Base-by-base conservation (phyloP, 2,797 vertebrate species). In the Sebastolobus alascanus region DNA sequence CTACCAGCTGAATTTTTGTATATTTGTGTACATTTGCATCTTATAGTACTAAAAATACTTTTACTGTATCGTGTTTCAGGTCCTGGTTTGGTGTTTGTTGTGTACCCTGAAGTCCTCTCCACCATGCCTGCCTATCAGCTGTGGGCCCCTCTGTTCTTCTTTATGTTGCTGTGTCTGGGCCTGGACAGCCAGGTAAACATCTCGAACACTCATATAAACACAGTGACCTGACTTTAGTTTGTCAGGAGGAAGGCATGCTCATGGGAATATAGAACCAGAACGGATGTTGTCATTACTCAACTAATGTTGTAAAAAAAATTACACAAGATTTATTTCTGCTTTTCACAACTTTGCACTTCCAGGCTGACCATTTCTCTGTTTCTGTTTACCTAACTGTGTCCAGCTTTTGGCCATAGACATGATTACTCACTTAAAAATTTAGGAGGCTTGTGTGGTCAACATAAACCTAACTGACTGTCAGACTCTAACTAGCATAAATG, bases 31-130 rank as follows among this genome's bases (percentile, higher is more conserved):
- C 11, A 27, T 64, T 68, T 70, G 37, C 5, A 27, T 75, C 35
- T n/a, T 46, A 37, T 29, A 14, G 2, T 35, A 10, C 2, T 52
- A 77, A 64, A 3, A 18, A 22, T 14, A n/a, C 43, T 7, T 37
- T 59, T 29, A 46, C 33, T 77, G 25, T 87, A 3, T 87, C 16
- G 29, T 58, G 22, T 74, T 75, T 73, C 82, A 96, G 96, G 95
- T 77, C 95, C 96, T 79, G 96, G 96, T 78, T 88, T 96, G 83
- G 94, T 96, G 85, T 96, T 96, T 90, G 95, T 96, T 7, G 94
- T 96, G 29, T 96, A 96, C 77, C 96, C 96, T 29, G 96, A 96
- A 61, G 92, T 94, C n/a, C 93, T 96, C 55, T 89, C 94, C 79
- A 95, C 96, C 13, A 95, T 96, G 94, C 94, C 95, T 0, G 6